phyloP scores from a whole-genome alignment of 2,113 vertebrate species.

The Gambusia holbrooki region DNA sequence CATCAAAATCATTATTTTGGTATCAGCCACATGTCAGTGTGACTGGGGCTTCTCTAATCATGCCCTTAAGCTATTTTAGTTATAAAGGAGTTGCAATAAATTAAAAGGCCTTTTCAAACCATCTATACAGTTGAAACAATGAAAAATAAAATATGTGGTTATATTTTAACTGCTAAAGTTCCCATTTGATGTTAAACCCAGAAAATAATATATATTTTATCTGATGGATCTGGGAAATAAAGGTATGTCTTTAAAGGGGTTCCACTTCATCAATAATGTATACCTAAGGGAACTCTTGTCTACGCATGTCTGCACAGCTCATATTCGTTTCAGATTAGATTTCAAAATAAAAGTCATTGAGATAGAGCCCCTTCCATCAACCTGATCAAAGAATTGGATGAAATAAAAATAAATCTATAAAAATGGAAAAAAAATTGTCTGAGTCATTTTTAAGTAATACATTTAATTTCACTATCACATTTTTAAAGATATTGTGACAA shows the following conservation, averaged over 20 bases:
- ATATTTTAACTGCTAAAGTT: not conserved
- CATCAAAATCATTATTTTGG: slow-evolving; percentile 60
- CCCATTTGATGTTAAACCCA: not conserved
- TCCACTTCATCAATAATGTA: slow-evolving; percentile 61
- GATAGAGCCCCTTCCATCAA: not conserved
- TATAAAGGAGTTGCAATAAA: slow-evolving; percentile 33
- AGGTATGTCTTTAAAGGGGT: slow-evolving; percentile 32
- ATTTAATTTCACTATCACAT: not conserved
- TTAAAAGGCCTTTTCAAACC: slow-evolving; percentile 3
- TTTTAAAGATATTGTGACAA: not conserved
- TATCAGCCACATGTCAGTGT: slow-evolving; percentile 57
- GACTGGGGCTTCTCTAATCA: slow-evolving; percentile 56
- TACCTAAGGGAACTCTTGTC: slow-evolving; percentile 24
- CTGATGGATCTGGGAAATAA: slow-evolving; percentile 11
- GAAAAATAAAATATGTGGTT: not conserved
- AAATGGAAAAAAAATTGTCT: no score
- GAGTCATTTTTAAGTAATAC: no score
- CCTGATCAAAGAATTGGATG: not conserved
- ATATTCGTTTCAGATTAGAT: slow-evolving; percentile 18
- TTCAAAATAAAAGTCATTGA: slow-evolving; percentile 34
- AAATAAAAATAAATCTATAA: no score
- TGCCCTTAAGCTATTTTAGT: slow-evolving; percentile 61
- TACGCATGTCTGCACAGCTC: slow-evolving; percentile 39
- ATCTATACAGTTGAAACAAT: not conserved
- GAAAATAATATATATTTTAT: not conserved